These are phyloP conservation scores for Morbakka virulenta DNA, from an alignment of 30 jellyfish, hydroid and myxozoan species.

Conservation along the genomic window DNA sequence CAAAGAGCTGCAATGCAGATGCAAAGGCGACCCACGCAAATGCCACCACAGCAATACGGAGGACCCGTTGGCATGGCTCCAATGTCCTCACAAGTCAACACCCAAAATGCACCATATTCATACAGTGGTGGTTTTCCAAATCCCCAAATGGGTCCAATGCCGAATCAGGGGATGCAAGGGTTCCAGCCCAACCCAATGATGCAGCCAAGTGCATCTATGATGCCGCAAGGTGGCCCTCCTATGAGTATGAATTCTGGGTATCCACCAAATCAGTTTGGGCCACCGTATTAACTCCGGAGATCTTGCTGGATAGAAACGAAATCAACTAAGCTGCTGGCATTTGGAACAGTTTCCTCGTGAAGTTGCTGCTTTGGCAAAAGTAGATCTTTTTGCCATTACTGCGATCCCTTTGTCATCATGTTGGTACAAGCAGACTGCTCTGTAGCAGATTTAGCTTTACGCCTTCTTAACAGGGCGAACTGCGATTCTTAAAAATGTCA, in stretches of 20 bases:
- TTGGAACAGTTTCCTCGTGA: too few species aligned
- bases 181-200: slow-evolving; percentile 94
- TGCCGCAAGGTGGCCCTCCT: slow-evolving; percentile 88
- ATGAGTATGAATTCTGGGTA: slow-evolving; percentile 78
- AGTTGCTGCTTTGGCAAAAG: too few species aligned
- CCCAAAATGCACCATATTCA: slow-evolving; percentile 53
- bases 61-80: slow-evolving; percentile 66
- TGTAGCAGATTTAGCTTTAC: too few species aligned
- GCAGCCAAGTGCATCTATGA: slow-evolving; percentile 95
- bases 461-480: too few species aligned
- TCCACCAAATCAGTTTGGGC: slow-evolving; percentile 87
- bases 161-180: slow-evolving; percentile 85
- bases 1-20: neutral
- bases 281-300: slow-evolving; percentile 42
- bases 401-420: too few species aligned
- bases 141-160: slow-evolving; percentile 90
- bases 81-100: slow-evolving; percentile 40
- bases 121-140: slow-evolving; percentile 81
- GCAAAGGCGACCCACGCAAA: slow-evolving; percentile 64
- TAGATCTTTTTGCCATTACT: too few species aligned
- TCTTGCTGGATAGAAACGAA: too few species aligned
- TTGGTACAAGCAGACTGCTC: too few species aligned
- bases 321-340: too few species aligned
- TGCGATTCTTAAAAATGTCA: too few species aligned
- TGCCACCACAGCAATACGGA: slow-evolving; percentile 61